phyloP scores from a whole-genome alignment of 2,113 vertebrate species.

The Typhlomys cinereus region DNA sequence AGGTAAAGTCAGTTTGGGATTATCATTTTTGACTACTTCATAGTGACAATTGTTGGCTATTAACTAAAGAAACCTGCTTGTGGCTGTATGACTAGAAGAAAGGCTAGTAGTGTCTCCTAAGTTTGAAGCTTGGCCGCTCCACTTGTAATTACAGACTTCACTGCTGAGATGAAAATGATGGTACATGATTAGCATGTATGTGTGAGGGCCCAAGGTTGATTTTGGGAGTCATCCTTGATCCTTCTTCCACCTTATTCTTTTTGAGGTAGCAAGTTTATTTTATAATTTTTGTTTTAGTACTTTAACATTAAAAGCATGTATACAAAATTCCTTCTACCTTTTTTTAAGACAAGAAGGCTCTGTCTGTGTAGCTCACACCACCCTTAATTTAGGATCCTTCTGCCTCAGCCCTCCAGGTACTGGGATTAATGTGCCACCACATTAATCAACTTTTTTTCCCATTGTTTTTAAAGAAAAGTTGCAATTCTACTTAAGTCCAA shows the following conservation, averaged over 20 bases:
- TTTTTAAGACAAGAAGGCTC: neutral
- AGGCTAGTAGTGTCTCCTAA: neutral
- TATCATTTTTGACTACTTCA: constrained; percentile 6
- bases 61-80: neutral
- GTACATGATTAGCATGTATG: neutral
- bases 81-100: constrained; percentile 1
- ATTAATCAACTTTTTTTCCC: neutral
- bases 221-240: too few species aligned
- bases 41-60: neutral
- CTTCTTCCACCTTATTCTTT: too few species aligned
- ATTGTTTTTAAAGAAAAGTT: neutral
- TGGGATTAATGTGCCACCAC: neutral
- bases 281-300: constrained; percentile 12
- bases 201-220: too few species aligned
- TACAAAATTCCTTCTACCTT: neutral
- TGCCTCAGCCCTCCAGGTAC: neutral
- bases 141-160: neutral
- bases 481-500: neutral
- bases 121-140: neutral
- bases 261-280: too few species aligned
- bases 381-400: neutral
- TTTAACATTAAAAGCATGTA: neutral
- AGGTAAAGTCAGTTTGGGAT: constrained; percentile 17
- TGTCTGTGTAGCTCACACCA: neutral
- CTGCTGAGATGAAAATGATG: neutral